Evolutionary conservation across 2,797 vertebrate species (phyloP).

Genomic region (Chromis chromis): DNA sequence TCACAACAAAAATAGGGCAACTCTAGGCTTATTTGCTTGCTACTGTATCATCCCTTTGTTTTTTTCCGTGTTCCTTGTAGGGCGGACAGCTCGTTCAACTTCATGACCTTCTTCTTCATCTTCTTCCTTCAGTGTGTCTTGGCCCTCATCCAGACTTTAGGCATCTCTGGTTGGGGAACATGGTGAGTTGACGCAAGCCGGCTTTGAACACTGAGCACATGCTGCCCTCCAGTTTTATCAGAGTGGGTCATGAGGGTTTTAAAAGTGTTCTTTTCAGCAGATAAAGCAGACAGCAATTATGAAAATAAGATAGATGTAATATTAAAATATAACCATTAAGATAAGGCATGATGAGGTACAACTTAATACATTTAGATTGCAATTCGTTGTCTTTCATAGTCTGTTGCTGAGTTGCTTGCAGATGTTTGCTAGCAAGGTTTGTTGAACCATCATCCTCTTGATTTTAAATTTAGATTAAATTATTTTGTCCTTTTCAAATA

Average conservation of each 20-base stretch:
- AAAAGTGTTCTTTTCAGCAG: not conserved
- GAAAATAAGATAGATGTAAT: not conserved
- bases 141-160: slow-evolving; percentile 88
- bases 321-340: slow-evolving; percentile 1
- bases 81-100: slow-evolving; percentile 98
- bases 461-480: slow-evolving; percentile 5
- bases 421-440: not conserved
- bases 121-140: slow-evolving; percentile 92
- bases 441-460: not conserved
- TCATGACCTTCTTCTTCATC: slow-evolving; percentile 97
- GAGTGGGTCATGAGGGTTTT: slow-evolving; percentile 7
- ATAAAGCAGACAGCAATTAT: not conserved
- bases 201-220: not conserved
- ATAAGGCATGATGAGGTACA: not conserved
- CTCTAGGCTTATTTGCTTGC: not conserved
- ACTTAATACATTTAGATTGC: not conserved
- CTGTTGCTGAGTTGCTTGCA: not conserved
- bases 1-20: slow-evolving; percentile 23
- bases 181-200: slow-evolving; percentile 86
- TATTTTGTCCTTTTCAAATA: not conserved
- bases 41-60: slow-evolving; percentile 14
- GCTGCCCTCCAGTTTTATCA: slow-evolving; percentile 2
- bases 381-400: not conserved
- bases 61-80: slow-evolving; percentile 73
- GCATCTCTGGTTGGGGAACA: slow-evolving; percentile 91